Base-by-base conservation (phyloP, 2,888 invertebrate genomes). In the Caenorhabditis angaria region DNA sequence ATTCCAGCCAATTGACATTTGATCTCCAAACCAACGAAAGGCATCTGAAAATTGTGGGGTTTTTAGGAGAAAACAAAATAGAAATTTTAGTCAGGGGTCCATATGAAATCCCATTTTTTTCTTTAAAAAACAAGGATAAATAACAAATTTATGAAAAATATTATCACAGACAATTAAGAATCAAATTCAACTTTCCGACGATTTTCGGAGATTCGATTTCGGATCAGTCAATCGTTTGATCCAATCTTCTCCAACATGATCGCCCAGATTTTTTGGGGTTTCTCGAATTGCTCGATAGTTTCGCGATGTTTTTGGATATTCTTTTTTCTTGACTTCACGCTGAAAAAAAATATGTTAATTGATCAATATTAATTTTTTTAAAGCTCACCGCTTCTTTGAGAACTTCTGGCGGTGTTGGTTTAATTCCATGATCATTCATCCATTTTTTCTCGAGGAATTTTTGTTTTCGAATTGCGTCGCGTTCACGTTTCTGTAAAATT, bases 1-100 rank as follows among this genome's bases (percentile, higher is more conserved):
- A 85, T 72, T 55, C 82, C 82, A 54, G 65, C 73, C 62, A 82
- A 59, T 41, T 63, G 70, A 53, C 76, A 77, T 61, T 81, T 82
- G 48, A 82, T 47, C 25, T 80, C 80, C 24, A 82, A 67, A 8
- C 82, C 77, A 41, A 84, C 72, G 28, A 81, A 78, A 4, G 85
- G 85, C 85, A n/a, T n/a, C n/a, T 73, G 68, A 27, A 69, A 65
- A 24, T 18, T 6, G 2, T 3, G 41, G 12, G 6, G 12, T 32
- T 32, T 32, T 32, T 32, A 8, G 32, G n/a, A 22, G 47, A 10
- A 22, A 3, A 18, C 35, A 1, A n/a, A n/a, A n/a, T n/a, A n/a
- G n/a, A n/a, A n/a, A n/a, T n/a, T n/a, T n/a, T n/a, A n/a, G n/a
- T 20, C 48, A 48, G n/a, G n/a, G 48, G 4, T 48, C n/a, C 14